These are phyloP conservation scores for Morpho helenor DNA, from an alignment of 2,888 invertebrate genomes.

Conservation along the genomic window DNA sequence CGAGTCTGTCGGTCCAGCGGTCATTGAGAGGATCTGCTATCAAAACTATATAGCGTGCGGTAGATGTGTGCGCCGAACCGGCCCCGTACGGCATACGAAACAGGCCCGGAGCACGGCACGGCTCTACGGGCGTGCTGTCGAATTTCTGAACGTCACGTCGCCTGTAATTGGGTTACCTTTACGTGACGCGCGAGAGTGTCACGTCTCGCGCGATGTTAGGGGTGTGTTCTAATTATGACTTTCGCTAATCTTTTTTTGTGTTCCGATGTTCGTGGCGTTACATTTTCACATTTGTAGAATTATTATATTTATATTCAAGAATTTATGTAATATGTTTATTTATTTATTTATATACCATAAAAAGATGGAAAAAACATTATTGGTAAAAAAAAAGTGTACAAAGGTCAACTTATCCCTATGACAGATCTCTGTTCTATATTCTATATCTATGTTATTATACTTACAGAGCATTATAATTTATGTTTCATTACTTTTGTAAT, in stretches of 20 bases:
- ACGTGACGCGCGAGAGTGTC: slow-evolving; percentile 63
- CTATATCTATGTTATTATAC: too few relatives aligned
- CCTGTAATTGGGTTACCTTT: slow-evolving; percentile 75
- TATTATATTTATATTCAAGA: not conserved
- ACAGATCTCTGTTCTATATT: too few relatives aligned
- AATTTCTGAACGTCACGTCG: slow-evolving; percentile 68
- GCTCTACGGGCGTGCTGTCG: slow-evolving; percentile 49
- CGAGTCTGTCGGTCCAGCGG: slow-evolving; percentile 81
- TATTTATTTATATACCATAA: too few relatives aligned
- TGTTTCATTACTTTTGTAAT: too few relatives aligned
- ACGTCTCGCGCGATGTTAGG: slow-evolving; percentile 54
- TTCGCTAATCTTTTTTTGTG: slow-evolving; percentile 42
- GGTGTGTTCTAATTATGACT: slow-evolving; percentile 73
- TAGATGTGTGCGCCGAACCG: slow-evolving; percentile 68
- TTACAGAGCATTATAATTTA: too few relatives aligned
- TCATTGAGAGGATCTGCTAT: slow-evolving; percentile 80
- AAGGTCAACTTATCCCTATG: too few relatives aligned
- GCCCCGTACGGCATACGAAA: slow-evolving; percentile 66
- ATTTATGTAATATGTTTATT: too few relatives aligned
- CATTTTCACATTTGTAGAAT: too few relatives aligned
- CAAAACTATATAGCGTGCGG: slow-evolving; percentile 57
- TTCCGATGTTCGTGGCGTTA: slow-evolving; percentile 5
- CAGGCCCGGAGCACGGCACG: slow-evolving; percentile 43
- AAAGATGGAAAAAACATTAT: too few relatives aligned
- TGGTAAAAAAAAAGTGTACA: too few relatives aligned